Evolutionary conservation across 2,888 invertebrate species (phyloP).

Genomic region (Beris morrisii): DNA sequence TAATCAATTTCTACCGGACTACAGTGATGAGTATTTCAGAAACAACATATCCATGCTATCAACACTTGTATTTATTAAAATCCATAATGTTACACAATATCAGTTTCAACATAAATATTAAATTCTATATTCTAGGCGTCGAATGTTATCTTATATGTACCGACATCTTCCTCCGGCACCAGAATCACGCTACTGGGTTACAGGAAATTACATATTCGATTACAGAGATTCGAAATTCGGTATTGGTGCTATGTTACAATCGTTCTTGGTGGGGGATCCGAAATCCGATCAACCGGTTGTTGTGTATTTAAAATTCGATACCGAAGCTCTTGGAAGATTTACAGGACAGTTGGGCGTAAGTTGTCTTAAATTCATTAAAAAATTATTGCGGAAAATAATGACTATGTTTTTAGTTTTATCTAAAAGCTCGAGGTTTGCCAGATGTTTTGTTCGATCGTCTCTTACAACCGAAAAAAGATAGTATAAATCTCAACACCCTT

Average conservation of each 20-base stretch:
- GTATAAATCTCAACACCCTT: slow-evolving; percentile 61
- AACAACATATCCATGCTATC: slow-evolving; percentile 69
- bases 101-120: too few species aligned
- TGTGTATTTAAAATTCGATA: slow-evolving; percentile 60
- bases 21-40: slow-evolving; percentile 68
- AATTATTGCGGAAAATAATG: not conserved
- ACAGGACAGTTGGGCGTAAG: slow-evolving; percentile 62
- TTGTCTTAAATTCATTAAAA: not conserved
- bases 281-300: slow-evolving; percentile 68
- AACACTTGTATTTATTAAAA: slow-evolving; percentile 62
- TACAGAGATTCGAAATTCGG: slow-evolving; percentile 66
- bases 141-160: slow-evolving; percentile 66
- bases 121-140: slow-evolving; percentile 57
- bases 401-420: slow-evolving; percentile 59
- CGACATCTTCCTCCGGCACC: slow-evolving; percentile 64
- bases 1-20: slow-evolving; percentile 72
- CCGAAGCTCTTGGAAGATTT: slow-evolving; percentile 61
- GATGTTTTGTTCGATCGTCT: slow-evolving; percentile 58
- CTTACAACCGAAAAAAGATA: slow-evolving; percentile 57
- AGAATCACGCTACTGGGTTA: slow-evolving; percentile 64
- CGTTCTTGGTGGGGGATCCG: slow-evolving; percentile 67
- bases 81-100: not conserved
- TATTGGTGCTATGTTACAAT: slow-evolving; percentile 63
- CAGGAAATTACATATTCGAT: slow-evolving; percentile 72
- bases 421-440: slow-evolving; percentile 58